phyloP scores from a whole-genome alignment of 1,140 invertebrate species.

The Branchinecta lynchi region DNA sequence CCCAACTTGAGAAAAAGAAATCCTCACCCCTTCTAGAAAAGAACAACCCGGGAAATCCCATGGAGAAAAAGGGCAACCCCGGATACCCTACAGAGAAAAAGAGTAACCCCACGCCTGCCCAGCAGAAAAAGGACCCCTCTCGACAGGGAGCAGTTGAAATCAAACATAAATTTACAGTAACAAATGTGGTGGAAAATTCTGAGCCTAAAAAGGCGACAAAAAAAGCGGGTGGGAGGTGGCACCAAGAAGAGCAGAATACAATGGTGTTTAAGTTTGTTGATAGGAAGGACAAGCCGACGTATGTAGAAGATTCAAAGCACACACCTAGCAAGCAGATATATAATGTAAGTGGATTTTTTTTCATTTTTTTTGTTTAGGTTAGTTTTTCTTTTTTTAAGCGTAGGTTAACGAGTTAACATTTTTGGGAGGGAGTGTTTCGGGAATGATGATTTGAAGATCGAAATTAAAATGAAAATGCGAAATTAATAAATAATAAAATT shows the following conservation, averaged over 20 bases:
- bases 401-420: background rate
- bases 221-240: slow-evolving; percentile 23
- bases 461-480: background rate
- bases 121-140: background rate
- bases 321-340: background rate
- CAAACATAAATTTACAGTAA: background rate
- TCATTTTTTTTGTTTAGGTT: slow-evolving; percentile 2
- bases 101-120: background rate
- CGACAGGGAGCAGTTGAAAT: background rate
- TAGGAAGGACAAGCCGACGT: slow-evolving; percentile 59
- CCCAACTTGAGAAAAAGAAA: slow-evolving; percentile 17
- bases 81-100: background rate
- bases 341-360: background rate
- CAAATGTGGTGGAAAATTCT: background rate
- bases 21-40: background rate
- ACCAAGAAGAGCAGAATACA: slow-evolving; percentile 43
- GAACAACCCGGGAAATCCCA: background rate
- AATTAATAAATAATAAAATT: too few species aligned
- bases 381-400: too few species aligned
- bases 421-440: background rate
- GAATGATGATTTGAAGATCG: background rate
- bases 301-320: background rate
- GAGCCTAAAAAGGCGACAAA: background rate
- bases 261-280: slow-evolving; percentile 70
- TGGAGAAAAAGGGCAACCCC: background rate